phyloP scores from a whole-genome alignment of 2,797 vertebrate species.

The Oreochromis grahami region DNA sequence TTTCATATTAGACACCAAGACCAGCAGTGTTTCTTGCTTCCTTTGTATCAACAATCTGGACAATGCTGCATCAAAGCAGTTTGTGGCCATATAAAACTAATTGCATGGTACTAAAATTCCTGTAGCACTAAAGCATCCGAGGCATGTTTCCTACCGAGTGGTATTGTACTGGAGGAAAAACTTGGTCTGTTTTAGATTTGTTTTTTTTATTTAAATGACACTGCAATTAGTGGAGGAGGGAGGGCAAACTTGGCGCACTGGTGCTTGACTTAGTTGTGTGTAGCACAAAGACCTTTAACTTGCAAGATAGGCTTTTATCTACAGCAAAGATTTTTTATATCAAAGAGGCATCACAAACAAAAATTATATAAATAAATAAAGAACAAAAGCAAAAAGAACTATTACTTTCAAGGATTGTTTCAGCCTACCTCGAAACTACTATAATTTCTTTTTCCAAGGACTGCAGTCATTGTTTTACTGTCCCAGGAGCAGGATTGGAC shows the following conservation, averaged over 20 bases:
- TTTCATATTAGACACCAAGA: background rate
- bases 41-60: background rate
- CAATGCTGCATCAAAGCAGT: background rate
- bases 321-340: background rate
- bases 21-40: background rate
- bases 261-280: conserved; percentile 19
- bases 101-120: conserved; percentile 32
- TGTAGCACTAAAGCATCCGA: conserved; percentile 27
- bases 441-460: background rate
- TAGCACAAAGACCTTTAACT: conserved; percentile 37
- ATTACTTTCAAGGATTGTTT: background rate
- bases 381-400: conserved; percentile 8
- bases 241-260: conserved; percentile 7
- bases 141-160: conserved; percentile 9
- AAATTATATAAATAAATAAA: conserved; percentile 2
- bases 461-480: conserved; percentile 5
- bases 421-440: background rate
- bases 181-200: conserved; percentile 26
- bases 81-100: conserved; percentile 47
- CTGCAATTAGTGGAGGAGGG: conserved; percentile 34
- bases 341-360: background rate
- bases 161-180: conserved; percentile 21
- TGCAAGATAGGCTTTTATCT: background rate
- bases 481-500: conserved; percentile 6
- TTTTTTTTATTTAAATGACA: conserved; percentile 36